Conservation (phyloP, 2,113 vertebrate species). For the Chionomys nivalis region DNA sequence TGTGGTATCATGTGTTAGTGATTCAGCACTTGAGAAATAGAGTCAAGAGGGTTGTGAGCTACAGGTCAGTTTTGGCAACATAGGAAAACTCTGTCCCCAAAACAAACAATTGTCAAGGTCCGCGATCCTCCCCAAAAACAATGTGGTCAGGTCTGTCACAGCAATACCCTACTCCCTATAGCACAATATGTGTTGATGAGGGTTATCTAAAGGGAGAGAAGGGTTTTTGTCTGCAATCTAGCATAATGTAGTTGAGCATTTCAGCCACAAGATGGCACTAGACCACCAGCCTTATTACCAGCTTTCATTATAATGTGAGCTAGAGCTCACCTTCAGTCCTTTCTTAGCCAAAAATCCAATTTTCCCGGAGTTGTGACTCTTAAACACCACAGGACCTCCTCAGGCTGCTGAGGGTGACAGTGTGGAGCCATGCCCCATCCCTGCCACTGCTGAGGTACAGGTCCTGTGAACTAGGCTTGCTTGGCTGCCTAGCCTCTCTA, state of each 20-base stretch:
- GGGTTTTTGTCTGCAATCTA: not conserved
- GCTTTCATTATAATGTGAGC: fast-evolving
- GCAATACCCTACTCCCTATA: not conserved
- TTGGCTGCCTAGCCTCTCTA: not conserved
- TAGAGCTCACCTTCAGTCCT: not conserved
- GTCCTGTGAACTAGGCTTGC: no score
- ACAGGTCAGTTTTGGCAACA: not conserved
- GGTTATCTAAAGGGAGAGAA: no score
- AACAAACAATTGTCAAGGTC: not conserved
- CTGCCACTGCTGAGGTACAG: not conserved
- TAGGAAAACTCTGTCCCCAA: not conserved
- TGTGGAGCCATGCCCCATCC: no score
- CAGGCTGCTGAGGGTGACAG: not conserved
- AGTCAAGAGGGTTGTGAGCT: not conserved
- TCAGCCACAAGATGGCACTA: conserved; percentile 52
- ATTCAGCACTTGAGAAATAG: not conserved
- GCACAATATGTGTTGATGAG: not conserved
- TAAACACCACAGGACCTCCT: not conserved
- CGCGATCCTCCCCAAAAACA: not conserved
- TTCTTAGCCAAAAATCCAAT: not conserved
- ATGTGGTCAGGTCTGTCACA: not conserved
- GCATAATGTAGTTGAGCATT: not conserved
- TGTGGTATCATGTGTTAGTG: not conserved
- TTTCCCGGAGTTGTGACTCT: not conserved
- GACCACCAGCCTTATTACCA: not conserved